phyloP scores from a whole-genome alignment of 2,797 vertebrate species.

The Rhinatrema bivittatum region DNA sequence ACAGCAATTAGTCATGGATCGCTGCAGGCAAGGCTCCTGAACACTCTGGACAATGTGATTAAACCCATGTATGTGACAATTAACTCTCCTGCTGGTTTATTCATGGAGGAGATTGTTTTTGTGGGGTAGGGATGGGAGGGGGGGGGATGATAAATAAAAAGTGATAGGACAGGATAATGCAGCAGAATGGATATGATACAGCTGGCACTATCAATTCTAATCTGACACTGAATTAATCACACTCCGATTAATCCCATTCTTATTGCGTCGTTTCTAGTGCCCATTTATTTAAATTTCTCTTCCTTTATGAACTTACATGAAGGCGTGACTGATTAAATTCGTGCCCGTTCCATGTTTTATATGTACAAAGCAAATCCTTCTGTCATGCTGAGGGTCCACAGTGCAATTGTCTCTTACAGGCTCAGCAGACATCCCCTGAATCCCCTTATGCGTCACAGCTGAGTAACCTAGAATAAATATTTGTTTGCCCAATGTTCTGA shows the following conservation, averaged over 20 bases:
- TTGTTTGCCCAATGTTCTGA: constrained; percentile 72
- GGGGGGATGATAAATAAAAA: constrained; percentile 25
- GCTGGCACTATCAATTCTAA: constrained; percentile 77
- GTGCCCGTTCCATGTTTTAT: constrained; percentile 49
- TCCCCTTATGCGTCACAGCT: constrained; percentile 59
- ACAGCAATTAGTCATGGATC: constrained; percentile 75
- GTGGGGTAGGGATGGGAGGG: constrained; percentile 36
- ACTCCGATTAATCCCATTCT: constrained; percentile 64
- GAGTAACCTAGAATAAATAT: constrained; percentile 80
- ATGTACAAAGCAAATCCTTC: constrained; percentile 48
- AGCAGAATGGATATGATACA: constrained; percentile 61
- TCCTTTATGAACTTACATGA: constrained; percentile 39
- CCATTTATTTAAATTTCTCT: constrained; percentile 51
- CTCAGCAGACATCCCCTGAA: constrained; percentile 61
- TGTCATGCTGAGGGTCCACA: constrained; percentile 45
- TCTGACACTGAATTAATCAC: constrained; percentile 83
- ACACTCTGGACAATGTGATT: constrained; percentile 82
- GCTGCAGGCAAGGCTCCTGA: constrained; percentile 60
- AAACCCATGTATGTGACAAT: constrained; percentile 96
- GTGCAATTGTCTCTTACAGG: constrained; percentile 66
- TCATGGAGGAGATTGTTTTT: constrained; percentile 45
- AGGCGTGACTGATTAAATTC: constrained; percentile 59
- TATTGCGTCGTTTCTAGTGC: constrained; percentile 52
- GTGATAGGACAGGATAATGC: constrained; percentile 43
- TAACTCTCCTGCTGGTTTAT: constrained; percentile 76